These are phyloP conservation scores for Gymnothorax reevesii DNA, from an alignment of 2,797 vertebrate genomes.

Conservation along the genomic window DNA sequence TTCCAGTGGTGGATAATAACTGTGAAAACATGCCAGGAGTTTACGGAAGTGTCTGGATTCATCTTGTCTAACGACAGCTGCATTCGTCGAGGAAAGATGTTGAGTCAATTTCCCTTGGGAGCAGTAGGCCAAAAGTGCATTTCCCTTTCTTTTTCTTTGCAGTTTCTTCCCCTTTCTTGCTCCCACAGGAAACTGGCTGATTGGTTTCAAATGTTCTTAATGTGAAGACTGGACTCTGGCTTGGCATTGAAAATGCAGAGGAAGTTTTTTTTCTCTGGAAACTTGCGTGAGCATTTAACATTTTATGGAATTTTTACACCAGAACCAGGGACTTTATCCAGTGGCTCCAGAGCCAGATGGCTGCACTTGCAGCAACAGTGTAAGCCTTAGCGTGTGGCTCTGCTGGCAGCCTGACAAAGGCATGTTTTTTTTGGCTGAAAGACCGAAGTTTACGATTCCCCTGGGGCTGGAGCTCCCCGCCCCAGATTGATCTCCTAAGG, in stretches of 20 bases:
- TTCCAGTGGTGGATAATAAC: slow-evolving; percentile 59
- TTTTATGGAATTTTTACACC: slow-evolving; percentile 37
- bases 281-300: slow-evolving; percentile 30
- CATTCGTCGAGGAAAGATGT: slow-evolving; percentile 51
- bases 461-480: not conserved
- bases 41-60: slow-evolving; percentile 39
- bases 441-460: slow-evolving; percentile 11
- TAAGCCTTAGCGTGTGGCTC: slow-evolving; percentile 32
- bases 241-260: slow-evolving; percentile 45
- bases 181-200: slow-evolving; percentile 30
- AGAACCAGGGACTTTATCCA: slow-evolving; percentile 31
- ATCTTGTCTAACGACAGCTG: slow-evolving; percentile 44
- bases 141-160: slow-evolving; percentile 10
- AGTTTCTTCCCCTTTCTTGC: slow-evolving; percentile 18
- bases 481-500: slow-evolving; percentile 26
- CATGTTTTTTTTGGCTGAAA: slow-evolving; percentile 29
- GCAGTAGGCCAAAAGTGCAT: slow-evolving; percentile 18
- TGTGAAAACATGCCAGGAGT: slow-evolving; percentile 49
- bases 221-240: slow-evolving; percentile 24
- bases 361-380: slow-evolving; percentile 14
- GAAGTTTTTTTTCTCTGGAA: slow-evolving; percentile 49
- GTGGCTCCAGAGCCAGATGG: slow-evolving; percentile 36
- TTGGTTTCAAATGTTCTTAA: slow-evolving; percentile 45
- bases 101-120: slow-evolving; percentile 34
- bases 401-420: slow-evolving; percentile 38